These are phyloP conservation scores for Sapajus apella DNA, from an alignment of 2,113 vertebrate genomes.

Conservation along the genomic window DNA sequence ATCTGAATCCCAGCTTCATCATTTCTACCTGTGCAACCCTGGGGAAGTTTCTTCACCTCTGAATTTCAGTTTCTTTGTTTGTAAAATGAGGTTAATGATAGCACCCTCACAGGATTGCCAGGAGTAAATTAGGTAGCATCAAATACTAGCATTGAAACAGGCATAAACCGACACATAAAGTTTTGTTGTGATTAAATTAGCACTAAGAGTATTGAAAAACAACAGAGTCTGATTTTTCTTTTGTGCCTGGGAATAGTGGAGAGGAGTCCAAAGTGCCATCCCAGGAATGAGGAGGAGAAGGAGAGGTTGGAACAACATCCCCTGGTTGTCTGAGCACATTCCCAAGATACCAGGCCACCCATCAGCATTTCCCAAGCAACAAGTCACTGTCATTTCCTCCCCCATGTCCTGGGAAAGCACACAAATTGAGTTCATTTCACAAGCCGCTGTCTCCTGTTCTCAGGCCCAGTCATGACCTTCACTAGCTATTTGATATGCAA, in stretches of 20 bases:
- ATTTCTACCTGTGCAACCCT: neutral
- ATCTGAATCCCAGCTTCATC: neutral
- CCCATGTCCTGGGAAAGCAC: conserved; percentile 63
- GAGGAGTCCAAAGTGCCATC: conserved; percentile 42
- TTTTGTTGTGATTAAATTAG: neutral
- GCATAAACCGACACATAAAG: neutral
- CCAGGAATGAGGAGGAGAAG: conserved; percentile 64
- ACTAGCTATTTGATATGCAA: neutral
- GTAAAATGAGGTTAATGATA: neutral
- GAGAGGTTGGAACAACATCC: conserved; percentile 69
- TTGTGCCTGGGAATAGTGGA: conserved; percentile 6
- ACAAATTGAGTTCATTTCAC: neutral
- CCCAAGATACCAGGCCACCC: conserved; percentile 67
- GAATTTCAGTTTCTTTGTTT: neutral
- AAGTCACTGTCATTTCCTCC: conserved; percentile 49
- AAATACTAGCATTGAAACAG: neutral
- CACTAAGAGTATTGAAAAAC: neutral
- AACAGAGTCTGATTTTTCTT: neutral
- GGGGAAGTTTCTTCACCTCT: neutral
- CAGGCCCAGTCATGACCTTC: neutral
- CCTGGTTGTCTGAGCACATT: conserved; percentile 62
- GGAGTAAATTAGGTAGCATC: neutral
- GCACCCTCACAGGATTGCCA: neutral
- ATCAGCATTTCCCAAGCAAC: conserved; percentile 52
- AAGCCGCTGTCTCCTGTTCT: neutral